Evolutionary conservation across 2,888 invertebrate species (phyloP).

Genomic region (Drosophila affinis): DNA sequence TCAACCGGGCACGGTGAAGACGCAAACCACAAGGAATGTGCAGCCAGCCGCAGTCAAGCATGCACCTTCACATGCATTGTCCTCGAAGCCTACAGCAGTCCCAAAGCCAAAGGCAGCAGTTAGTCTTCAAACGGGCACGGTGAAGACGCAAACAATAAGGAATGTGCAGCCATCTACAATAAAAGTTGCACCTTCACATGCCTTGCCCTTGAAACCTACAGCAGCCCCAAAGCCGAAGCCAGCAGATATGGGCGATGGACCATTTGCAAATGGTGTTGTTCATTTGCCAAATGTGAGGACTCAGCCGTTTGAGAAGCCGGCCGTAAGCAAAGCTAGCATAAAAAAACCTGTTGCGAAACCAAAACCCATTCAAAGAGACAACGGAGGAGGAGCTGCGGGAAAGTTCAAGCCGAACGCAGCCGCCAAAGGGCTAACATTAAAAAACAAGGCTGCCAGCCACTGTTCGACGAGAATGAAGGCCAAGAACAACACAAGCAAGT

Average conservation of each 20-base stretch:
- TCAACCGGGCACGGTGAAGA: too few relatives aligned
- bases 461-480: constrained; percentile 52
- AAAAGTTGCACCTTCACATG: not conserved
- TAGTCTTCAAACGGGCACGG: not conserved
- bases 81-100: too few relatives aligned
- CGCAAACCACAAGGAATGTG: too few relatives aligned
- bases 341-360: constrained; percentile 13
- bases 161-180: not conserved
- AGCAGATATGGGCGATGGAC: not conserved
- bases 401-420: constrained; percentile 48
- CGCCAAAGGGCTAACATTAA: not conserved
- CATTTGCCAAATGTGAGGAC: constrained; percentile 23
- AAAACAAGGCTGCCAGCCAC: constrained; percentile 1
- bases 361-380: constrained; percentile 31
- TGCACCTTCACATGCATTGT: too few relatives aligned
- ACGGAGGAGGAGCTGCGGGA: constrained; percentile 38
- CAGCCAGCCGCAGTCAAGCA: too few relatives aligned
- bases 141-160: not conserved
- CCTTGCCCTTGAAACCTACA: not conserved
- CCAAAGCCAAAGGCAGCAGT: not conserved
- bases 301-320: constrained; percentile 41
- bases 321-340: not conserved
- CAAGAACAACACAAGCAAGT: constrained; percentile 19
- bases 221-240: not conserved
- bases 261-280: not conserved